Conservation (phyloP, 2,797 vertebrate genomes). For the Hypotaenidia philippensis region DNA sequence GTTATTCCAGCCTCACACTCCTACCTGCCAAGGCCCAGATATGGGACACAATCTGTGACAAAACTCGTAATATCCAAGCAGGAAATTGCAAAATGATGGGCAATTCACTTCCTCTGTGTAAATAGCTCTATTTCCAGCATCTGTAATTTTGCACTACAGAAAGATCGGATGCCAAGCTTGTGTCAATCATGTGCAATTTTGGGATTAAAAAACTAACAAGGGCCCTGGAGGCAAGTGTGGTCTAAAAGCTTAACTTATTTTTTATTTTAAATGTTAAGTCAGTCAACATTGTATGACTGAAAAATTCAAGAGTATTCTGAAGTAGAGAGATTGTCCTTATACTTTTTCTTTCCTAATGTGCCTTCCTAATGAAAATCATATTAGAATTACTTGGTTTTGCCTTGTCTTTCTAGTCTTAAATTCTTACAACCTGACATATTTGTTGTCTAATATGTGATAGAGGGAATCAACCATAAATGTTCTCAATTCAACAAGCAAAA, state of each 20-base stretch:
- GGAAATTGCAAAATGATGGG: slow-evolving; percentile 42
- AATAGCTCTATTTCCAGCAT: background rate
- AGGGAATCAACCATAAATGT: background rate
- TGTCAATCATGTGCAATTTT: background rate
- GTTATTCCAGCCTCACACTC: background rate
- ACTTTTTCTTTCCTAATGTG: background rate
- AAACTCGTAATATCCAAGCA: background rate
- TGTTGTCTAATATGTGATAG: background rate
- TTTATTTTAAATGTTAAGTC: background rate
- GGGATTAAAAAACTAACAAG: background rate
- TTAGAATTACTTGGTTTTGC: background rate
- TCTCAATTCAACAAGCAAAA: background rate
- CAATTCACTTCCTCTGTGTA: slow-evolving; percentile 41
- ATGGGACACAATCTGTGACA: background rate
- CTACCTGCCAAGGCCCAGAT: slow-evolving; percentile 10
- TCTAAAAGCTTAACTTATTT: background rate
- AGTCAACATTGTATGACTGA: background rate
- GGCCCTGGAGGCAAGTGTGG: background rate
- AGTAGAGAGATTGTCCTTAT: background rate
- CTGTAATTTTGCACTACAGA: background rate
- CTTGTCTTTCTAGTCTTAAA: background rate
- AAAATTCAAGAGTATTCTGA: background rate
- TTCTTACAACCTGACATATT: background rate
- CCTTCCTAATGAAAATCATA: background rate
- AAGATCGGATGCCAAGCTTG: background rate